phyloP scores from a whole-genome alignment of 2,113 vertebrate genomes.

The Rhinoderma darwinii region DNA sequence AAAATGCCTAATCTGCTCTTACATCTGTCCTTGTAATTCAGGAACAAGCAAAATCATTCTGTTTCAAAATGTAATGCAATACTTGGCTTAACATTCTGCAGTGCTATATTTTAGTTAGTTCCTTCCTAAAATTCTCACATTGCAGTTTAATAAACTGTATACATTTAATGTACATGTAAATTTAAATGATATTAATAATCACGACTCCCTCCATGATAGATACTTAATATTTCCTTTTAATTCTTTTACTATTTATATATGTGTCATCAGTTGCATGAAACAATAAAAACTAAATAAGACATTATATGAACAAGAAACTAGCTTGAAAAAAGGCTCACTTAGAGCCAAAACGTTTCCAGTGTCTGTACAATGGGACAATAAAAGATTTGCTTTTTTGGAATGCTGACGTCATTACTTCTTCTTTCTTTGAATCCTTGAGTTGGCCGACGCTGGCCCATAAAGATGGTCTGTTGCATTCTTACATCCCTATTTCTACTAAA shows the following conservation, averaged over 20 bases:
- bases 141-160: neutral
- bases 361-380: too few species aligned
- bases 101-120: neutral
- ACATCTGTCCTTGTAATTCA: conserved; percentile 47
- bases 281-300: neutral
- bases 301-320: too few species aligned
- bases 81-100: neutral
- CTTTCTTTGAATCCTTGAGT: too few species aligned
- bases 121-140: neutral
- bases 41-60: conserved; percentile 36
- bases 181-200: conserved; percentile 4
- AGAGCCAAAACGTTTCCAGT: too few species aligned
- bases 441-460: too few species aligned
- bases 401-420: too few species aligned
- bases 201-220: neutral
- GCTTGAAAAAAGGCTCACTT: too few species aligned
- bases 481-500: too few species aligned
- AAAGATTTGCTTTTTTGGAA: too few species aligned
- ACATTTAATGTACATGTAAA: neutral
- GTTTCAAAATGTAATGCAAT: conserved; percentile 13
- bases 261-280: neutral
- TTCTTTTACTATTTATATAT: neutral
- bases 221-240: neutral
- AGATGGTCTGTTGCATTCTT: too few species aligned
- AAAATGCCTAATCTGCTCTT: conserved; percentile 43